Conservation (phyloP, 2,113 vertebrate genomes). For the Propithecus coquereli region DNA sequence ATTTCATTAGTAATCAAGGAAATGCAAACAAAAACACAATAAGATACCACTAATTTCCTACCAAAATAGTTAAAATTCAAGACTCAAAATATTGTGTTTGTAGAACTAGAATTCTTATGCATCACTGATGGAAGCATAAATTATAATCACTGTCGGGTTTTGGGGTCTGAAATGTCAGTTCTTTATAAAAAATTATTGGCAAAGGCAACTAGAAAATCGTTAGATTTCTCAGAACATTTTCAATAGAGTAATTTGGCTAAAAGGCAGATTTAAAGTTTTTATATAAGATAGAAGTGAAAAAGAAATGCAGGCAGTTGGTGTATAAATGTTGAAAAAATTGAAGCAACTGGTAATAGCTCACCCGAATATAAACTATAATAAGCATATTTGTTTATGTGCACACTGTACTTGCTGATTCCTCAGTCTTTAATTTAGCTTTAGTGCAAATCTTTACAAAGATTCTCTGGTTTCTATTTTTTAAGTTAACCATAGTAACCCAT, state of each 20-base stretch:
- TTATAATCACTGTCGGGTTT: not conserved
- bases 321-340: not conserved
- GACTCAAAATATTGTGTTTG: not conserved
- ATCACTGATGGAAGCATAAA: not conserved
- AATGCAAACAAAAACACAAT: not conserved
- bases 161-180: no score
- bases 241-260: not conserved
- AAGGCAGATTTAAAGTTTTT: not conserved
- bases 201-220: not conserved
- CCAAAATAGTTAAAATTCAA: not conserved
- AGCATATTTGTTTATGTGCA: slow-evolving; percentile 2
- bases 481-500: slow-evolving; percentile 46
- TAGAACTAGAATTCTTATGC: not conserved
- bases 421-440: slow-evolving; percentile 42
- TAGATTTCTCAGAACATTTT: slow-evolving; percentile 25
- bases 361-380: not conserved
- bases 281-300: not conserved
- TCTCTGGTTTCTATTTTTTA: slow-evolving; percentile 30
- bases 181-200: not conserved
- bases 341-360: not conserved
- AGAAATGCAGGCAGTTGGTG: not conserved
- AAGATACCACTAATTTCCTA: not conserved
- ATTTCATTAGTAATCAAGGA: not conserved
- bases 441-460: slow-evolving; percentile 51
- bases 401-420: slow-evolving; percentile 10